These are phyloP conservation scores for Thalpophila matura DNA, from an alignment of 2,888 invertebrate genomes.

Conservation along the genomic window DNA sequence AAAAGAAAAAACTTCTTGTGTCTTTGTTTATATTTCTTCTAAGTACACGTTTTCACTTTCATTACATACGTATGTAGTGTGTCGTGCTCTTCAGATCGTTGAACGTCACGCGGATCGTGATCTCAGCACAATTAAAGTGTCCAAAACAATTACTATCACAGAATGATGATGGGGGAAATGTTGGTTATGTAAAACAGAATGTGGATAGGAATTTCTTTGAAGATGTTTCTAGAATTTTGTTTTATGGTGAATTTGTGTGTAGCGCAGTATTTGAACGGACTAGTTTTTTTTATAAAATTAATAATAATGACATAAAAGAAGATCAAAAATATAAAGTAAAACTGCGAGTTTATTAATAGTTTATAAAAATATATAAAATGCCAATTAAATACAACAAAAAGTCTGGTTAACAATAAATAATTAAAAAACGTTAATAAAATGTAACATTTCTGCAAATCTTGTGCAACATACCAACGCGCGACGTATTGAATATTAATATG, in stretches of 20 bases:
- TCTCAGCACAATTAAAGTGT: slow-evolving; percentile 73
- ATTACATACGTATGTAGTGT: slow-evolving; percentile 59
- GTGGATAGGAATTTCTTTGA: slow-evolving; percentile 28
- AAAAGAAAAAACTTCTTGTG: slow-evolving; percentile 9
- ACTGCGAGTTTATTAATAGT: not conserved
- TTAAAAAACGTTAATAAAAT: slow-evolving; percentile 21
- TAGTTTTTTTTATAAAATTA: not conserved
- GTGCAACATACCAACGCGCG: slow-evolving; percentile 27
- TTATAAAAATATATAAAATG: not conserved
- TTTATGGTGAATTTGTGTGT: not conserved
- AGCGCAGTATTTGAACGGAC: too few relatives aligned
- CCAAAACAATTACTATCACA: slow-evolving; percentile 69
- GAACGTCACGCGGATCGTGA: slow-evolving; percentile 72
- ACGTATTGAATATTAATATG: slow-evolving; percentile 51
- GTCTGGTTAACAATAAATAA: not conserved
- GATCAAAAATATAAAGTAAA: not conserved
- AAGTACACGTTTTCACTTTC: slow-evolving; percentile 73
- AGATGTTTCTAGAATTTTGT: not conserved
- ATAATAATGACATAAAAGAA: too few relatives aligned
- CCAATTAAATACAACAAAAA: not conserved
- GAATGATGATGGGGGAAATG: slow-evolving; percentile 58
- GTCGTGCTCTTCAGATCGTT: slow-evolving; percentile 64
- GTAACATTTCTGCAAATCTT: slow-evolving; percentile 28
- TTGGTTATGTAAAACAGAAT: slow-evolving; percentile 58
- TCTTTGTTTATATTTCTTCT: slow-evolving; percentile 37